These are phyloP conservation scores for Patiria miniata DNA, from an alignment of 35 echinoderm and acorn worm species.

Conservation along the genomic window DNA sequence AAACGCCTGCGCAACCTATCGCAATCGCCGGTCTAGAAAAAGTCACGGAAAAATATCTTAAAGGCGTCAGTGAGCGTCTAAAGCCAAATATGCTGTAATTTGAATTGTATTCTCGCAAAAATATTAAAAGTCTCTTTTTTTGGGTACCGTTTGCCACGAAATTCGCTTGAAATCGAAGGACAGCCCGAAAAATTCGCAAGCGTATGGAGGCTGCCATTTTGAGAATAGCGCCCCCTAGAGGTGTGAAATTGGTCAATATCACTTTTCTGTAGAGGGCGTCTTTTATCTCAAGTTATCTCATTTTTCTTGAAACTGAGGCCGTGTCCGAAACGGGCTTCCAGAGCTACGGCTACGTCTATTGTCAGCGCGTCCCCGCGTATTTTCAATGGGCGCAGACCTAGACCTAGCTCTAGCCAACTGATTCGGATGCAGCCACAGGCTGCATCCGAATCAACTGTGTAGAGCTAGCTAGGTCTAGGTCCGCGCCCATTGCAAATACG, in stretches of 20 bases:
- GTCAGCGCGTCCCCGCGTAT: too few relatives aligned
- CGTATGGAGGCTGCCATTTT: conserved; percentile 13
- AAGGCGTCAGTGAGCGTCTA: neutral
- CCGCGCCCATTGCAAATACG: too few relatives aligned
- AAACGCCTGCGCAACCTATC: neutral
- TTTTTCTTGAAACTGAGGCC: too few relatives aligned
- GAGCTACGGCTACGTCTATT: too few relatives aligned
- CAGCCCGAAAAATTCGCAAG: neutral
- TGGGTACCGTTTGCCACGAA: neutral
- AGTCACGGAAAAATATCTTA: neutral
- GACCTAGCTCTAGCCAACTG: too few relatives aligned
- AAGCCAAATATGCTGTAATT: neutral
- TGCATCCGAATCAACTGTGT: too few relatives aligned
- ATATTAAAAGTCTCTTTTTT: neutral
- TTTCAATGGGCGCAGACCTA: too few relatives aligned
- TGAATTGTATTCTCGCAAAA: neutral
- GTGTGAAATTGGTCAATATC: neutral
- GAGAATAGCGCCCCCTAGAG: neutral
- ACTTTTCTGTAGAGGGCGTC: too few relatives aligned
- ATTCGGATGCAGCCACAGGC: too few relatives aligned
- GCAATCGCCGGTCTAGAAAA: neutral
- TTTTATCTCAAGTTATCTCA: too few relatives aligned
- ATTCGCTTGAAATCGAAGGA: neutral
- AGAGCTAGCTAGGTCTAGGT: too few relatives aligned
- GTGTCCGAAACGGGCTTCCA: too few relatives aligned